phyloP scores from a whole-genome alignment of 2,113 vertebrate species.

The Heterotilapia buettikoferi region DNA sequence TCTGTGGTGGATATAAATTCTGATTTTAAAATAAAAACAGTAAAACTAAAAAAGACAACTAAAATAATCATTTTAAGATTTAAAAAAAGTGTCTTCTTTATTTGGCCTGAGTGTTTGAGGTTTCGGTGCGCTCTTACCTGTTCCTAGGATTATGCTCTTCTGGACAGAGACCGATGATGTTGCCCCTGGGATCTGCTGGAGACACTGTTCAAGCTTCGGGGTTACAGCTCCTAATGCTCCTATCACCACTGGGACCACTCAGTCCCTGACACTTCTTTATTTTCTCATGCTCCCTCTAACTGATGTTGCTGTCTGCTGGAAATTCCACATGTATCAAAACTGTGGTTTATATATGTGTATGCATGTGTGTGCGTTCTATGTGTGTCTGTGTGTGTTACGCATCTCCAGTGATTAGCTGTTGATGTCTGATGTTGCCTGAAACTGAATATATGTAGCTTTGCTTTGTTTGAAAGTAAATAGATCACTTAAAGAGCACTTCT shows the following conservation, averaged over 20 bases:
- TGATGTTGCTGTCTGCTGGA: background rate
- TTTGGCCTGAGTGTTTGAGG: background rate
- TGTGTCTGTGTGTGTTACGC: background rate
- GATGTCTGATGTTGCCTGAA: background rate
- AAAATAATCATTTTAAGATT: accelerated
- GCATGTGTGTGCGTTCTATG: background rate
- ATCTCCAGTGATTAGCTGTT: background rate
- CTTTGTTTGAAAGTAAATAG: background rate
- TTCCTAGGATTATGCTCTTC: background rate
- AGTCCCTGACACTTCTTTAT: background rate
- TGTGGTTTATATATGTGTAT: background rate
- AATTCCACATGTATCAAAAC: background rate
- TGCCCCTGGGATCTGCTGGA: background rate
- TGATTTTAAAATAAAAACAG: background rate
- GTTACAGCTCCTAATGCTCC: background rate
- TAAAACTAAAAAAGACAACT: background rate
- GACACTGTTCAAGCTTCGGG: background rate
- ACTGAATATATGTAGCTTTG: background rate
- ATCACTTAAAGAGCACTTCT: background rate
- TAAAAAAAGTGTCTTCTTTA: background rate
- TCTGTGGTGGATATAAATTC: background rate
- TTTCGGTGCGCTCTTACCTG: background rate
- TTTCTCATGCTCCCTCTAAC: background rate
- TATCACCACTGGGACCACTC: background rate
- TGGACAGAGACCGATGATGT: background rate